A percentile compares a stretch with the other conserved stretches of the same genome.
These are phyloP conservation scores for Calvadosia cruxmelitensis DNA, from an alignment of 30 jellyfish, hydroid and myxozoan species.

Conservation along the genomic window DNA sequence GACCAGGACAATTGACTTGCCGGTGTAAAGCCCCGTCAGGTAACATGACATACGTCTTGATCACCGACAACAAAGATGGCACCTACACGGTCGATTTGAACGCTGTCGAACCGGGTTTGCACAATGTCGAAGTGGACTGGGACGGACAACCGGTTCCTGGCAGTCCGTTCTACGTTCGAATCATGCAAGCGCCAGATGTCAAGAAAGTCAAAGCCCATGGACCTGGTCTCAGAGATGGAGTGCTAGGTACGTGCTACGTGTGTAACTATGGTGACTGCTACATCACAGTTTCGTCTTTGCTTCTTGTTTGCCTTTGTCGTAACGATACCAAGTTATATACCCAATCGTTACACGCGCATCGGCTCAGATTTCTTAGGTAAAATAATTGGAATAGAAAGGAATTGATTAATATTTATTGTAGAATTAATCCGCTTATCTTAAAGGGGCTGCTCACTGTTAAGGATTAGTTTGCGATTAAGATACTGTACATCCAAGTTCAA, in stretches of 20 bases:
- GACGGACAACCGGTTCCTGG: conserved; percentile 95
- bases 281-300: no score
- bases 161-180: conserved; percentile 85
- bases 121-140: conserved; percentile 89
- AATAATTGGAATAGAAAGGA: no score
- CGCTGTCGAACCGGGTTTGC: conserved; percentile 95
- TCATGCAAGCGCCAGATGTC: conserved; percentile 82
- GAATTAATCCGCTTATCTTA: no score
- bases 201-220: conserved; percentile 80
- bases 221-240: conserved; percentile 76
- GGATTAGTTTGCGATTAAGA: no score
- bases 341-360: no score
- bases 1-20: conserved; percentile 83
- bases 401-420: no score
- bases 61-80: conserved; percentile 86
- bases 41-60: conserved; percentile 50
- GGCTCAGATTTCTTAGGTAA: no score
- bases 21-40: conserved; percentile 82
- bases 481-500: no score
- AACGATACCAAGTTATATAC: no score
- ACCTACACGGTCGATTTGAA: conserved; percentile 88
- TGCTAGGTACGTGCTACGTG: conserved; percentile 68
- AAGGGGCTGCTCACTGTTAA: no score
- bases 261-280: no score
- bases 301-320: no score